These are phyloP conservation scores for Acromyrmex charruanus DNA, from an alignment of 1,140 invertebrate species.

Conservation along the genomic window DNA sequence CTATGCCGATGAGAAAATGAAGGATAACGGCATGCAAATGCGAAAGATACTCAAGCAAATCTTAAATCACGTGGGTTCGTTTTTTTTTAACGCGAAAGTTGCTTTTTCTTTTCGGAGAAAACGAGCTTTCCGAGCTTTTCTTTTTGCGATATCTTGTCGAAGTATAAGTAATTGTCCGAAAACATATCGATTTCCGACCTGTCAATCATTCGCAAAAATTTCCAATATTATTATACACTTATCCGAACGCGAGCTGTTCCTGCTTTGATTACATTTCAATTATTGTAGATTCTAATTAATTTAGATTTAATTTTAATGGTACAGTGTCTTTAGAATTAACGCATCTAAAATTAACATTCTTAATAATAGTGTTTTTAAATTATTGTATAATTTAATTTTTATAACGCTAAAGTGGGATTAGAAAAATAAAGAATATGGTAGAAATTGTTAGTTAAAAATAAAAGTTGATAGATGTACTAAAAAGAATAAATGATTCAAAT, in stretches of 20 bases:
- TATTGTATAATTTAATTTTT: background rate
- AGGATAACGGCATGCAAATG: background rate
- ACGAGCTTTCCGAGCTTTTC: background rate
- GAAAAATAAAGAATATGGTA: background rate
- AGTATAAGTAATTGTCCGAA: background rate
- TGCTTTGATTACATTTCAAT: background rate
- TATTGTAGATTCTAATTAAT: background rate
- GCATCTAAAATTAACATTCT: background rate
- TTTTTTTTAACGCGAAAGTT: background rate
- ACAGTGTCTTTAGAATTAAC: background rate
- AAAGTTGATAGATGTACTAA: background rate
- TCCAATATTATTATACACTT: background rate
- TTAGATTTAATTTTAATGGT: background rate
- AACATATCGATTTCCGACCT: background rate
- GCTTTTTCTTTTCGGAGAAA: background rate
- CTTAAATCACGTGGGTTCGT: background rate
- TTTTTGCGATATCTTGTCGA: background rate
- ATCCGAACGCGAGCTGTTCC: background rate
- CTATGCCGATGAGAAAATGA: constrained; percentile 28
- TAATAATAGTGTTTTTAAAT: background rate
- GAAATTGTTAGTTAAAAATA: background rate
- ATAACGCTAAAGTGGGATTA: background rate
- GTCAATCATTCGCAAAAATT: background rate
- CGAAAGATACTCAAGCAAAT: background rate
- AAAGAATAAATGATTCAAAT: background rate